Base-by-base conservation (phyloP, 2,113 vertebrate species). In the Trochalopteron elliotii region DNA sequence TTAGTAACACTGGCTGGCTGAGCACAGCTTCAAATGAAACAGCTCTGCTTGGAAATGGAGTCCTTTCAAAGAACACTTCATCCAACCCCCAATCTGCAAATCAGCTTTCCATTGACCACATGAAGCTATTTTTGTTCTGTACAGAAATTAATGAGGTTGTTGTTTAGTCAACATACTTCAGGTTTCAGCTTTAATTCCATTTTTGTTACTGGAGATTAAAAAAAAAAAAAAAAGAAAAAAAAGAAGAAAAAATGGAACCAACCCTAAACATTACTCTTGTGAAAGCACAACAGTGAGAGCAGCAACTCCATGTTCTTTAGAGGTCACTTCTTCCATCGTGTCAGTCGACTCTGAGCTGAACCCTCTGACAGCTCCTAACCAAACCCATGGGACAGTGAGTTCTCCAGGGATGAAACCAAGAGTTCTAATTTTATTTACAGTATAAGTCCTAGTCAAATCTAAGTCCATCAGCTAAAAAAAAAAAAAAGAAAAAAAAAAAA, bases 351-450 rank as follows among this genome's bases (percentile, higher is more conserved):
- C 14, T n/a, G 31, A 91, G 94, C 94, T 93, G 96, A 94, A 56
- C 80, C 23, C 53, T 96, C 96, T 92, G 91, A 90, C 84, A 93
- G 90, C 68, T 55, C 82, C 93, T 95, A 96, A 61, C 93, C 87
- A 94, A 95, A 82, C 93, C 76, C 90, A 90, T 92, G 67, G 95
- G 91, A 96, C 94, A 97, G 96, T 65, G 91, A 96, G 85, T 95
- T 97, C 94, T 97, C 90, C 97, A 95, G 97, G 96, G 96, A 87
- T 92, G 87, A 95, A 95, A 94, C 93, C 94, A 95, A 53, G 74
- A 91, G 64, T 89, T 97, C 97, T 97, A 88, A 59, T 90, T 97
- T 97, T 98, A 98, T 98, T 97, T 97, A 98, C 97, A 98, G 94
- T 88, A 40, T 94, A 96, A 97, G 94, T 97, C 97, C 96, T 97